Base-by-base conservation (phyloP, 2,113 vertebrate species). In the Corydoras sp. region DNA sequence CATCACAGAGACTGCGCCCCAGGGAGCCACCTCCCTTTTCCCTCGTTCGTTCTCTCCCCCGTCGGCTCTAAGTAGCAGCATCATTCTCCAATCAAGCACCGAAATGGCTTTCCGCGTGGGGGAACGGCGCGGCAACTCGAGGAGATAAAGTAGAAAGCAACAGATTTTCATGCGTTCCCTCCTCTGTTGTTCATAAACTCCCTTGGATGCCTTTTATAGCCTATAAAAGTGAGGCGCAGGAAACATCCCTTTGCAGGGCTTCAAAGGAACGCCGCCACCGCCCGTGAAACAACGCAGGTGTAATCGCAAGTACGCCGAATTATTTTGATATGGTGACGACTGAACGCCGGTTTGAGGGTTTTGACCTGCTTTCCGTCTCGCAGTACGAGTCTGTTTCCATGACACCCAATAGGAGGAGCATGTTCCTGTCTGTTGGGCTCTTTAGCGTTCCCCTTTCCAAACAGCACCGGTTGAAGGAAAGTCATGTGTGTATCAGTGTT, bases 21-120 rank as follows among this genome's bases (percentile, higher is more conserved):
- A 15, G 83, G 88, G 88, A 91, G 84, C 86, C 84, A 72, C 70
- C 87, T 89, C 85, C 81, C 86, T 85, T 85, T 69, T 53, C n/a
- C 83, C 79, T 81, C 77, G 80, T 81, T 90, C 85, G 85, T 88
- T 43, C 43, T 32, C 11, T 24, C 48, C 31, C 81, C 79, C 76
- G 81, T 76, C 81, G 63, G 50, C 83, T 81, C 90, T 92, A 86
- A 93, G 80, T 81, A 90, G 89, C 85, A 83, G 81, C 88, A 92
- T 91, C 81, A 88, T 89, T 91, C 92, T 88, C 88, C 83, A 83
- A 81, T 92, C 87, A 87, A 87, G 82, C 83, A 83, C 83, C 80
- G 72, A 84, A 88, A 86, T 85, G 83, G 82, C 83, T 87, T 86
- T 88, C 91, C 82, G 89, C 90, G 77, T 81, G 5, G n/a, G 10